Conservation (phyloP, 2,113 vertebrate species). For the Eubucco bourcierii region DNA sequence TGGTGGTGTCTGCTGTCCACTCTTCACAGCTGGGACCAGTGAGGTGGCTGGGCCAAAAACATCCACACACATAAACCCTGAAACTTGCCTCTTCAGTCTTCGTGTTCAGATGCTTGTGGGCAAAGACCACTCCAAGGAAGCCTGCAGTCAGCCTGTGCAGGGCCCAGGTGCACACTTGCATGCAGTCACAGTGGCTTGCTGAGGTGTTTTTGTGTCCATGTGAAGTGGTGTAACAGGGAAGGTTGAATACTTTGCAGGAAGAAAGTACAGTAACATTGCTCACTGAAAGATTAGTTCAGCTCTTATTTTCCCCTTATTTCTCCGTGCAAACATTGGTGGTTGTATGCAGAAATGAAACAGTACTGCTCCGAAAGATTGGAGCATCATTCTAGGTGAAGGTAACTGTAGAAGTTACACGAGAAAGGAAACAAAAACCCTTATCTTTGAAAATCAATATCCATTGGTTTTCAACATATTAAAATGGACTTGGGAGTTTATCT, state of each 20-base stretch:
- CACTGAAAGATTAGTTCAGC: background rate
- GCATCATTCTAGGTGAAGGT: background rate
- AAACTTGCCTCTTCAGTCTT: background rate
- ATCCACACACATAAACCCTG: background rate
- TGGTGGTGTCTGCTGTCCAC: background rate
- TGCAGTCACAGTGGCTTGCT: background rate
- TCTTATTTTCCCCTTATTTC: background rate
- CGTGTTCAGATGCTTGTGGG: background rate
- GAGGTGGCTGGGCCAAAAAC: background rate
- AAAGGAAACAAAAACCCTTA: background rate
- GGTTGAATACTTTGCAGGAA: background rate
- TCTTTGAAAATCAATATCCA: background rate
- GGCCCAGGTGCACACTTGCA: background rate
- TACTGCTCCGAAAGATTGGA: background rate
- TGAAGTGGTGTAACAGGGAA: background rate
- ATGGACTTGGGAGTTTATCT: background rate
- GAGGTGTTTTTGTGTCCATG: background rate
- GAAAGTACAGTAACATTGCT: background rate
- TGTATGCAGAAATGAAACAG: background rate
- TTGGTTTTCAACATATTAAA: constrained; percentile 14
- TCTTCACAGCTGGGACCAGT: background rate
- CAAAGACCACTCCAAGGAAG: background rate
- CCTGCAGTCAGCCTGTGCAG: background rate
- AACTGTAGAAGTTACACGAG: background rate
- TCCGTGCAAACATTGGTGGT: background rate